Percentiles rank a stretch among this genome's conserved stretches.
phyloP scores from a whole-genome alignment of 2,113 vertebrate genomes.

The Deroptyus accipitrinus region DNA sequence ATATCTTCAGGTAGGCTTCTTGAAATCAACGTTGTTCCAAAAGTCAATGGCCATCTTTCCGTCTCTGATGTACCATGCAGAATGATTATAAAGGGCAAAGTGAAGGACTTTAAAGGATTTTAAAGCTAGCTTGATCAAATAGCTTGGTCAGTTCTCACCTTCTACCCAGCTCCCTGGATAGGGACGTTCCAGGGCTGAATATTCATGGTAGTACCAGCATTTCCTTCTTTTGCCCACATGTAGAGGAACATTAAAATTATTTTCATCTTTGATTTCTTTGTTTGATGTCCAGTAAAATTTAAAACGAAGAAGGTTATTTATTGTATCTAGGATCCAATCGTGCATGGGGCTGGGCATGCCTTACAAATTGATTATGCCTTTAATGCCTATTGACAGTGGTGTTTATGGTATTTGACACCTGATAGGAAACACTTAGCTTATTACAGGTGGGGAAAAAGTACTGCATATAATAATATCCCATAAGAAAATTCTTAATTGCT shows the following conservation, averaged over 20 bases:
- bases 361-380: not conserved
- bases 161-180: not conserved
- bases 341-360: not conserved
- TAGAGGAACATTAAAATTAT: not conserved
- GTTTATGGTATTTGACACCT: not conserved
- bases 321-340: not conserved
- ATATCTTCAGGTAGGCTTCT: not conserved
- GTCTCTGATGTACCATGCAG: not conserved
- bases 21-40: not conserved
- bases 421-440: not conserved
- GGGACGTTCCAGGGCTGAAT: not conserved
- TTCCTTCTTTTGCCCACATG: not conserved
- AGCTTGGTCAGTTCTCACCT: not conserved
- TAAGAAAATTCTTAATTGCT: conserved; percentile 24
- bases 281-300: not conserved
- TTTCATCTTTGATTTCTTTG: not conserved
- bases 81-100: not conserved
- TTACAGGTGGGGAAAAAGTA: not conserved
- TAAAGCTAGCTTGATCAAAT: not conserved
- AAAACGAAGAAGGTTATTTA: not conserved
- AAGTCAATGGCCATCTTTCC: not conserved
- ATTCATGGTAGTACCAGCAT: not conserved
- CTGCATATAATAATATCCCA: not conserved
- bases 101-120: not conserved
- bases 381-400: not conserved